These are phyloP conservation scores for Alosa alosa DNA, from an alignment of 2,113 vertebrate genomes.

Conservation along the genomic window DNA sequence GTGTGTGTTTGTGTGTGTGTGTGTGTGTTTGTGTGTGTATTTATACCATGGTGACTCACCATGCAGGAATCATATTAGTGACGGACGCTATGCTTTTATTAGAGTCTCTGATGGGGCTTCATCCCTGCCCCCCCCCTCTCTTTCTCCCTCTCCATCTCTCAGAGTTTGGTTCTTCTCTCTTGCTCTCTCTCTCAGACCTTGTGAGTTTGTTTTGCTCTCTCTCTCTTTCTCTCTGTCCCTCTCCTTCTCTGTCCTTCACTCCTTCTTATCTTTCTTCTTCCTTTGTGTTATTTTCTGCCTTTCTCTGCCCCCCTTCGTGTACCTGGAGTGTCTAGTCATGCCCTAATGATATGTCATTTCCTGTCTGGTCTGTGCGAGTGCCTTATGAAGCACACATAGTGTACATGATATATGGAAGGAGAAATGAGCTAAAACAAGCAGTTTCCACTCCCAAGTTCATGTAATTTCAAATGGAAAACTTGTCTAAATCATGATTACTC, in stretches of 20 bases:
- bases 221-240: not conserved
- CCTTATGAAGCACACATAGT: conserved; percentile 14
- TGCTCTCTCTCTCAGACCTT: conserved; percentile 7
- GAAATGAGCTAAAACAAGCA: not conserved
- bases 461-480: not conserved
- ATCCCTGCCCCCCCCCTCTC: not conserved
- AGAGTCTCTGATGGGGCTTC: conserved; percentile 39
- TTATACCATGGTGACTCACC: conserved; percentile 49
- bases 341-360: conserved; percentile 47
- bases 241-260: not conserved
- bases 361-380: conserved; percentile 37
- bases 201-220: too few species aligned
- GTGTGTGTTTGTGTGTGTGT: too few species aligned
- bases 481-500: not conserved
- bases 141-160: conserved; percentile 25
- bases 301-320: not conserved
- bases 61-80: conserved; percentile 50
- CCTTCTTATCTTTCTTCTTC: not conserved
- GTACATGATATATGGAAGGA: not conserved
- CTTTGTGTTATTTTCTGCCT: not conserved
- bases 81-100: conserved; percentile 49
- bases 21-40: conserved; percentile 36
- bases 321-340: not conserved
- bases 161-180: conserved; percentile 29
- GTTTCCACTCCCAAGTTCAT: not conserved